Evolutionary conservation across 2,797 vertebrate genomes (phyloP).

Genomic region (Helarctos malayanus): DNA sequence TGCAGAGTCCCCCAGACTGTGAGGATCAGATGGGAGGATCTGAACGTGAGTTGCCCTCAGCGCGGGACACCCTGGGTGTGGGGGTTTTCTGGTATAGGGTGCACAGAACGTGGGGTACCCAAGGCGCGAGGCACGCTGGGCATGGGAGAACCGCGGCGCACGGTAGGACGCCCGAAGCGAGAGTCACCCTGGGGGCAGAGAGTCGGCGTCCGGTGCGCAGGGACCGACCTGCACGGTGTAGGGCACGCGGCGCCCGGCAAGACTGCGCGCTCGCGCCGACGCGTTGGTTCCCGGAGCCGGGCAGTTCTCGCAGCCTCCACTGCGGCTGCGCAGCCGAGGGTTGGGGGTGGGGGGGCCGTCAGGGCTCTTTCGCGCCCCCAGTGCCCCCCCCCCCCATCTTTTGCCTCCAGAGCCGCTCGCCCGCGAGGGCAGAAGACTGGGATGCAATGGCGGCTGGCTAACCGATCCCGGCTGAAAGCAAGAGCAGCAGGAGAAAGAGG

Average conservation of each 20-base stretch:
- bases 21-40: not conserved
- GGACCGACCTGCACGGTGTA: no score
- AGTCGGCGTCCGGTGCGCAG: not conserved
- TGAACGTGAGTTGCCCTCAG: not conserved
- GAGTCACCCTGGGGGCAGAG: not conserved
- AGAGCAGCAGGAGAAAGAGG: not conserved
- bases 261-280: not conserved
- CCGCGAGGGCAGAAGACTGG: not conserved
- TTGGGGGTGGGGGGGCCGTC: not conserved
- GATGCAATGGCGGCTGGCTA: not conserved
- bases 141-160: not conserved
- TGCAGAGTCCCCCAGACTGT: not conserved
- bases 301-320: not conserved
- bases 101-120: not conserved
- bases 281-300: not conserved
- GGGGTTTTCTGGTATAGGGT: not conserved
- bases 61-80: not conserved
- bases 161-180: not conserved
- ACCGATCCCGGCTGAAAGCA: not conserved
- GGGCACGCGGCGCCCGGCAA: not conserved
- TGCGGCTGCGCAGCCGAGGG: conserved; percentile 70
- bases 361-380: not conserved
- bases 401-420: not conserved
- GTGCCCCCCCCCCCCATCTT: not conserved
- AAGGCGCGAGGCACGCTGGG: not conserved